Base-by-base conservation (phyloP, 2,888 invertebrate species). In the Dioctria linearis region DNA sequence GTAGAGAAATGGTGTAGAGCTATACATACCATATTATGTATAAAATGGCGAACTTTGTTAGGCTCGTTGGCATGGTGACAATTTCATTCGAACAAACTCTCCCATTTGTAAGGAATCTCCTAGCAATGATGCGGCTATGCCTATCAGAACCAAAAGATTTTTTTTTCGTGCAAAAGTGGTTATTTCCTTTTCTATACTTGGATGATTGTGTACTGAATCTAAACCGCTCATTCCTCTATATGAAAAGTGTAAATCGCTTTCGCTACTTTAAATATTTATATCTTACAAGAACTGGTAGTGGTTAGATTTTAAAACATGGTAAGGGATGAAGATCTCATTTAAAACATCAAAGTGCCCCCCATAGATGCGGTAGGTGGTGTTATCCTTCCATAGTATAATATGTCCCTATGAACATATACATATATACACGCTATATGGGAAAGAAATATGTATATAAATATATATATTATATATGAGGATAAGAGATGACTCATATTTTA, bases 401-500 rank as follows among this genome's bases (percentile, higher is more conserved):
- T 25, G 25, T 25, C 9, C 59, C 6, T 42, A 40, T 4, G 13
- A 8, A 11, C 13, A 5, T 11, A 59, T n/a, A 51, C 46, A 39
- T 51, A n/a, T 57, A 40, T n/a, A n/a, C 73, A 73, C 57, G 39
- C 57, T 11, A 13, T 59, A 42, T 13, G 73, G 43, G 54, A 4
- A 54, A 3, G 2, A 71, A 71, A 57, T 59, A 42, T 73, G 2
- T 25, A 25, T 25, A 25, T 25, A n/a, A n/a, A 25, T 25, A 25
- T 25, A 25, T 25, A 25, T 25, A 25, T 25, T 25, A 2, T 25
- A 2, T 25, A 2, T 25, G 25, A 1, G 25, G 0, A 73, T 40
- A 13, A 73, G 59, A 57, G 73, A 73, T 73, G 57, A 73, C 73
- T 57, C 73, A 73, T 73, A 57, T 73, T 59, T 43, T n/a, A 42